Conservation (phyloP, 2,797 vertebrate genomes). For the Harpagifer antarcticus region DNA sequence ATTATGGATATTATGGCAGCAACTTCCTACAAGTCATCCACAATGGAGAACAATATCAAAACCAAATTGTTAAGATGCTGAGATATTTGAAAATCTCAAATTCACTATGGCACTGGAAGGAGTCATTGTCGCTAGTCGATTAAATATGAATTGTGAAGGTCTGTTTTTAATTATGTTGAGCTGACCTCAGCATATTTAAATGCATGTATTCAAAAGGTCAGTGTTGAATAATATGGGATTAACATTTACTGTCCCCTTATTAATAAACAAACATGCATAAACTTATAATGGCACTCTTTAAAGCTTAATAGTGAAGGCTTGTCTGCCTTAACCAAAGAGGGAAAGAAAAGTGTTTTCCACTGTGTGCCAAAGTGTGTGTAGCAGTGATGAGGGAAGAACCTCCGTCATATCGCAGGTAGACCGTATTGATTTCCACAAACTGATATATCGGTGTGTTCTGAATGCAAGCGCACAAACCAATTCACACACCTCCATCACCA, state of each 20-base stretch:
- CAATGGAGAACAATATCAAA: no score
- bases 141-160: background rate
- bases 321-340: conserved; percentile 44
- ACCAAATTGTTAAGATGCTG: no score
- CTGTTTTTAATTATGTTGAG: conserved; percentile 31
- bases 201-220: conserved; percentile 36
- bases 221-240: conserved; percentile 32
- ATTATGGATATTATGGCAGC: background rate
- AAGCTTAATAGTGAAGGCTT: background rate
- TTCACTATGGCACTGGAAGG: no score
- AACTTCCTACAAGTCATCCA: background rate
- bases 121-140: background rate
- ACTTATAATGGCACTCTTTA: conserved; percentile 8
- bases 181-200: conserved; percentile 38
- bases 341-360: conserved; percentile 21
- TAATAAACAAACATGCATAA: conserved; percentile 20
- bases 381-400: conserved; percentile 44
- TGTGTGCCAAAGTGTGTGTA: conserved; percentile 28
- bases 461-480: conserved; percentile 78
- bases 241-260: background rate
- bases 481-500: conserved; percentile 69
- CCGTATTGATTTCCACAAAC: conserved; percentile 74
- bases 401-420: conserved; percentile 70
- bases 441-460: conserved; percentile 70
- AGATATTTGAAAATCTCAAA: no score